Evolutionary conservation across 2,888 invertebrate species (phyloP), one percentile per base, ranked within the genome.

Genomic region (Drosophila barbarae): DNA sequence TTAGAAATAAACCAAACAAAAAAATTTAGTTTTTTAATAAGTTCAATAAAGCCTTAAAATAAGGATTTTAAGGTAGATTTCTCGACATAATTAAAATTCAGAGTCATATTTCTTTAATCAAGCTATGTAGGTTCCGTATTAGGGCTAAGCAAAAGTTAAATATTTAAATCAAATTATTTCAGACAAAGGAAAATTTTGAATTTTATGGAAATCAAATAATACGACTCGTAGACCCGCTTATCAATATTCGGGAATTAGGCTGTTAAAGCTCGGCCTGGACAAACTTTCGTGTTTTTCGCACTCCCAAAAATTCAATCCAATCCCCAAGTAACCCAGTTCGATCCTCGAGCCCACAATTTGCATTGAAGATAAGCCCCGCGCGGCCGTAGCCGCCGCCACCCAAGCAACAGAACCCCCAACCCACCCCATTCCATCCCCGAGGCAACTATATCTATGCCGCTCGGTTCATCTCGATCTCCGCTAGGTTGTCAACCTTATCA

Each of bases 331-430:
- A 61, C 63, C 68, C 72, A 83, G 64, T 68, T 68, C 36, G 57
- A 67, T 59, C 61, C 26, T 34, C 57, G 35, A 46, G 38, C 66
- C 46, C 36, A 63, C 56, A 73, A 80, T 83, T 83, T 78, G 84
- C 78, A 80, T 83, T 53, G 41, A 38, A 53, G 55, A 69, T 69
- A 69, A 69, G 63, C 34, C 15, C 8, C 13, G 26, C 23, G n/a
- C 23, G 21, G 12, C 28, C 28, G 12, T 3, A 12, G 12, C 38
- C 15, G 13, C 21, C 32, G 47, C 38, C 59, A 39, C 38, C 44
- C 59, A 32, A 23, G 44, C 13, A 18, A 18, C n/a, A 12, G 44
- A 44, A 15, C 15, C 41, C 18, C 32, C 50, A 12, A 15, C 10
- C 36, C 46, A 47, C 44, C 59, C 44, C 34, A 41, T 41, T 23